Percentiles rank a stretch among this genome's conserved stretches.
Evolutionary conservation across 2,888 invertebrate species (phyloP).

Genomic region (Drosophila meridiana): DNA sequence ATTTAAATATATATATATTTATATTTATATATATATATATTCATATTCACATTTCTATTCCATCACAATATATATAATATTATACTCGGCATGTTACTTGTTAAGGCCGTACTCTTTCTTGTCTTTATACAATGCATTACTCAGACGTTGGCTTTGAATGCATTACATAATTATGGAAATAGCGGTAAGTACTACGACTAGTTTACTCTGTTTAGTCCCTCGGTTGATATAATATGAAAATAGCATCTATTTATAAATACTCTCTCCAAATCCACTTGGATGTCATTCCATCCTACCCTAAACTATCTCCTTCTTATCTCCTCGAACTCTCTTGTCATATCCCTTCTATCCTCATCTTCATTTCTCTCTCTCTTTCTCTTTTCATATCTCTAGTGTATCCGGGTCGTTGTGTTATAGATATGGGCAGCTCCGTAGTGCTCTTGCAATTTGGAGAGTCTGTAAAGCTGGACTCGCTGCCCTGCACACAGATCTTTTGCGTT

Average conservation of each 20-base stretch:
- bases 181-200: slow-evolving; percentile 31
- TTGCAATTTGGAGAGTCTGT: slow-evolving; percentile 35
- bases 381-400: slow-evolving; percentile 44
- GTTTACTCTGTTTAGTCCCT: neutral
- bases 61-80: neutral
- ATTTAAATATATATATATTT: neutral
- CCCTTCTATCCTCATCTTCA: neutral
- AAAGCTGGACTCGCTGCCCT: slow-evolving; percentile 44
- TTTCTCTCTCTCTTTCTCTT: neutral
- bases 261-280: neutral
- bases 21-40: neutral
- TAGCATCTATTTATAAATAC: neutral
- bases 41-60: neutral
- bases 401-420: slow-evolving; percentile 56
- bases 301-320: no score
- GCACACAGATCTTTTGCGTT: slow-evolving; percentile 42
- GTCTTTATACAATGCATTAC: neutral
- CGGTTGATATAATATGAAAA: neutral
- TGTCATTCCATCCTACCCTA: neutral
- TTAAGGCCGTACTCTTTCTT: neutral
- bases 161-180: slow-evolving; percentile 44
- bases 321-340: neutral
- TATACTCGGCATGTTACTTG: slow-evolving; percentile 19
- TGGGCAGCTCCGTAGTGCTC: slow-evolving; percentile 38
- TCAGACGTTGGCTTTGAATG: slow-evolving; percentile 5